phyloP scores from a whole-genome alignment of 2,113 vertebrate species.

The Mormyrus lacerda region DNA sequence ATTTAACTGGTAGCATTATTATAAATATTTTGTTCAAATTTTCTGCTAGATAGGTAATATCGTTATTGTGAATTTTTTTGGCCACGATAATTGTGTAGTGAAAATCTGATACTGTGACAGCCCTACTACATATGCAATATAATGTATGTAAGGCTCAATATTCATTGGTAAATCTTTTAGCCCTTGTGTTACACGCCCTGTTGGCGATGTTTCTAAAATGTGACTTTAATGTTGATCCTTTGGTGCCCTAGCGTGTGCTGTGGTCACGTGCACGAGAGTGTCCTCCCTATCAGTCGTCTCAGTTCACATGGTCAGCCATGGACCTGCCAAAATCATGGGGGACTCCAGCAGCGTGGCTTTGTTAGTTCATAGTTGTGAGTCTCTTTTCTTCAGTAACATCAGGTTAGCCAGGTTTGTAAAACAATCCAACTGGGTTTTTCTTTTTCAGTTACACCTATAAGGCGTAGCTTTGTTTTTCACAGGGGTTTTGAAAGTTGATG shows the following conservation, averaged over 20 bases:
- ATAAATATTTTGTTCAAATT: not conserved
- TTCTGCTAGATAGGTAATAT: not conserved
- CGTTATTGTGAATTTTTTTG: not conserved
- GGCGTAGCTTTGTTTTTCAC: not conserved
- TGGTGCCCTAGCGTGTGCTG: not conserved
- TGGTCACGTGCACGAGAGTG: not conserved
- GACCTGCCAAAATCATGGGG: not conserved
- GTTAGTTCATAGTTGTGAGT: not conserved
- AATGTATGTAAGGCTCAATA: not conserved
- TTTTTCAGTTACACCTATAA: not conserved
- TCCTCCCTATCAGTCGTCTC: not conserved
- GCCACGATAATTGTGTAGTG: not conserved
- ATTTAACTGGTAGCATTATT: not conserved
- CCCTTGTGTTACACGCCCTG: not conserved
- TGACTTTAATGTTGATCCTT: not conserved
- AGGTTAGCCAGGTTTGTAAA: not conserved
- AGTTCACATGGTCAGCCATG: not conserved
- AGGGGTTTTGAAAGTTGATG: not conserved
- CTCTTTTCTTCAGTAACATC: not conserved
- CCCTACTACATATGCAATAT: not conserved
- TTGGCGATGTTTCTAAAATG: not conserved
- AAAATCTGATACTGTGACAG: not conserved
- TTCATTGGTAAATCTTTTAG: no score
- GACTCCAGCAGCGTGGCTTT: not conserved
- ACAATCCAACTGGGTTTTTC: not conserved